These are phyloP conservation scores for Elaeidobius kamerunicus DNA, from an alignment of 2,888 invertebrate genomes.

Conservation along the genomic window DNA sequence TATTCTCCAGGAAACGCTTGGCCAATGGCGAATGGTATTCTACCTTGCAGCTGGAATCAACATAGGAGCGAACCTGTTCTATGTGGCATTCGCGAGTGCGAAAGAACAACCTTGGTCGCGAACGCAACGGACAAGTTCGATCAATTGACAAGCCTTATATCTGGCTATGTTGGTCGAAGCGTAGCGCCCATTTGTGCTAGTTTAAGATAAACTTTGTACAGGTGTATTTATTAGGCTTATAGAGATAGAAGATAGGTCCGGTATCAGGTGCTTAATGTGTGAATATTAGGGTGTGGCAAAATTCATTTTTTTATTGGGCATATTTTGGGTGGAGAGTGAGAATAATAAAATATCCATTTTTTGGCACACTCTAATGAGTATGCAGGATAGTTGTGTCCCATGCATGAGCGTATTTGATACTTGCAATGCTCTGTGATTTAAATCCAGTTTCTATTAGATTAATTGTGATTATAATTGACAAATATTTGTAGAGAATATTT, in stretches of 20 bases:
- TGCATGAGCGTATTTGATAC: too few relatives aligned
- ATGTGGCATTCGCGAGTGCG: constrained; percentile 75
- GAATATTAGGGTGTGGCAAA: too few relatives aligned
- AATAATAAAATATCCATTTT: too few relatives aligned
- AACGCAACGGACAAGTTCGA: constrained; percentile 42
- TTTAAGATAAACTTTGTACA: constrained; percentile 2
- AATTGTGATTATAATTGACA: too few relatives aligned
- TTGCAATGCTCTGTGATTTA: too few relatives aligned
- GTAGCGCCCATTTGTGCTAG: constrained; percentile 28
- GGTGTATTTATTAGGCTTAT: background rate
- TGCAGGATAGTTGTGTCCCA: too few relatives aligned
- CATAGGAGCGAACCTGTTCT: constrained; percentile 71
- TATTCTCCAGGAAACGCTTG: constrained; percentile 74
- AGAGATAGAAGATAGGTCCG: background rate
- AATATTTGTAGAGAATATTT: too few relatives aligned
- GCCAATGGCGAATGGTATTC: constrained; percentile 75
- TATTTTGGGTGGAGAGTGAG: too few relatives aligned
- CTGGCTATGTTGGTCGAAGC: constrained; percentile 41
- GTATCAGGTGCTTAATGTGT: too few relatives aligned
- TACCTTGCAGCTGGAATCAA: constrained; percentile 76
- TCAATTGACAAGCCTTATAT: constrained; percentile 47
- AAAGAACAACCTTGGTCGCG: constrained; percentile 68
- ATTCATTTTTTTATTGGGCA: too few relatives aligned
- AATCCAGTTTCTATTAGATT: too few relatives aligned
- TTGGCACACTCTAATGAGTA: too few relatives aligned